A percentile compares a stretch with the other conserved stretches of the same genome.
Conservation (phyloP, 1,140 invertebrate genomes). For the Odontomachus brunneus region DNA sequence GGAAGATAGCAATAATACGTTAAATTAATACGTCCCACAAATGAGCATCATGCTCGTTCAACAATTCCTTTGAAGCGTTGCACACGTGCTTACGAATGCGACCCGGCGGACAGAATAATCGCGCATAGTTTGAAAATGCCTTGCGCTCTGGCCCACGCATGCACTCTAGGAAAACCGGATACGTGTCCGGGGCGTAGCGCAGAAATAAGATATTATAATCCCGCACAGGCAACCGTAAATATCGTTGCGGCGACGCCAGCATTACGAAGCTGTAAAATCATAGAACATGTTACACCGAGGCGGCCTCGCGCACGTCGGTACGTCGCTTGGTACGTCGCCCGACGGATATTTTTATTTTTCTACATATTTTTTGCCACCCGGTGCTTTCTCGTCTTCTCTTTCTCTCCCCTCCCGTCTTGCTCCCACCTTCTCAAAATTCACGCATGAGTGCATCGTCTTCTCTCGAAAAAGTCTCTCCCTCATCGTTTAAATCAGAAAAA, state of each 20-base stretch:
- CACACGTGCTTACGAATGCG: constrained; percentile 27
- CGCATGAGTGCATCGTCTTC: too few relatives aligned
- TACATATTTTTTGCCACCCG: constrained; percentile 8
- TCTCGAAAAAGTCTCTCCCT: background rate
- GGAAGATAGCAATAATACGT: constrained; percentile 65
- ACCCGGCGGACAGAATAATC: constrained; percentile 32
- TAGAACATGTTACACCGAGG: constrained; percentile 76
- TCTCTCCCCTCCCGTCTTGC: background rate
- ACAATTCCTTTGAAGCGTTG: constrained; percentile 44
- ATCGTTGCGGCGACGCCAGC: constrained; percentile 78
- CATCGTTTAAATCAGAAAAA: background rate
- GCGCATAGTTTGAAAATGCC: constrained; percentile 47
- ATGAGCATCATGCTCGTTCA: constrained; percentile 26
- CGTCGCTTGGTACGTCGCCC: constrained; percentile 27
- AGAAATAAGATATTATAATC: constrained; percentile 82
- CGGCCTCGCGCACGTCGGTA: constrained; percentile 21
- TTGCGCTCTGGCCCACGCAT: constrained; percentile 62
- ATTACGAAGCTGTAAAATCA: constrained; percentile 79
- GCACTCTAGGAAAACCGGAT: constrained; percentile 75
- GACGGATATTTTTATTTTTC: constrained; percentile 22
- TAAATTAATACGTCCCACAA: constrained; percentile 61
- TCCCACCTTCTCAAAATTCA: background rate
- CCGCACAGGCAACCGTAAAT: constrained; percentile 76
- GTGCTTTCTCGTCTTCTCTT: background rate
- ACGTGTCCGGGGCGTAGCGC: constrained; percentile 71